Evolutionary conservation across 2,888 invertebrate species (phyloP).

Genomic region (Heliconius sara): DNA sequence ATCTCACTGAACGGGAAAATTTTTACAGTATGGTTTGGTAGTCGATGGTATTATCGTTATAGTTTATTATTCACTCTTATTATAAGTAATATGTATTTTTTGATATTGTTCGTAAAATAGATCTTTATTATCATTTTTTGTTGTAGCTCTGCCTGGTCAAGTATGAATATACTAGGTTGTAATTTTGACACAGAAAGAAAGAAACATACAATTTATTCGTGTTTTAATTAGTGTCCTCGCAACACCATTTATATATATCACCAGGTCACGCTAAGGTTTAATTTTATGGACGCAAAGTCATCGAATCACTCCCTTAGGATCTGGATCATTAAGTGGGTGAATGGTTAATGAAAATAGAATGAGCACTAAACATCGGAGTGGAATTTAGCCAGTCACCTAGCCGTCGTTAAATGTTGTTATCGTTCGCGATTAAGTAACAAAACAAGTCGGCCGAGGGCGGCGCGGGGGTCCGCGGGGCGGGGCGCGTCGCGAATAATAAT

Average conservation of each 20-base stretch:
- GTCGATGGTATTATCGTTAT: slow-evolving; percentile 40
- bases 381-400: slow-evolving; percentile 84
- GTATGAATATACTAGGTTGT: background rate
- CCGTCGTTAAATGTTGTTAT: slow-evolving; percentile 84
- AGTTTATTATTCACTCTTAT: slow-evolving; percentile 28
- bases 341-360: slow-evolving; percentile 84
- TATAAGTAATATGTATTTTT: background rate
- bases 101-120: background rate
- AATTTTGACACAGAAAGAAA: background rate
- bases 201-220: background rate
- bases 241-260: slow-evolving; percentile 21
- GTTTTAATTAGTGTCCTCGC: slow-evolving; percentile 16
- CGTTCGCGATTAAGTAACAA: slow-evolving; percentile 83
- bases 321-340: slow-evolving; percentile 83
- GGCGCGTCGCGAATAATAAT: slow-evolving; percentile 81
- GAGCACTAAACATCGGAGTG: slow-evolving; percentile 84
- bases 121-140: background rate
- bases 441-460: slow-evolving; percentile 73
- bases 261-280: slow-evolving; percentile 77
- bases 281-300: slow-evolving; percentile 78
- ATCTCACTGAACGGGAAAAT: slow-evolving; percentile 42
- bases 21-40: slow-evolving; percentile 34
- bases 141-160: background rate
- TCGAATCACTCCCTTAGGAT: slow-evolving; percentile 80
- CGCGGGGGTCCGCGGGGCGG: slow-evolving; percentile 58